Base-by-base conservation (phyloP, 1,140 invertebrate species). In the Mylabris phalerata region DNA sequence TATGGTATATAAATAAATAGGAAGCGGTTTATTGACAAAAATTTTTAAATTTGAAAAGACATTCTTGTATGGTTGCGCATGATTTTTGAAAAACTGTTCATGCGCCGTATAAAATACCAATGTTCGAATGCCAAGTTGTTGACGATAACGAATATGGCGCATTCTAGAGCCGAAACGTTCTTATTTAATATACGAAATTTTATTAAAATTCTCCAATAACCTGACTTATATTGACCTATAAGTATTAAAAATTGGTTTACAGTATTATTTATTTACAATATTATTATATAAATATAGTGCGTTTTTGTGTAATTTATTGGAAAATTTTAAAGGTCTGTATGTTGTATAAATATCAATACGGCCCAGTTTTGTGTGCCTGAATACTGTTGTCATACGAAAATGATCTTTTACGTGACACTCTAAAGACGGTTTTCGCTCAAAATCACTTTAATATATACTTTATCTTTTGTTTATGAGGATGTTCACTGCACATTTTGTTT, bases 391-490 rank as follows among this genome's bases (percentile, higher is more conserved):
- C 61, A 42, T 52, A 63, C 66, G 64, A 69, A 63, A 61, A 51
- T 68, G 62, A 63, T 60, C 69, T 64, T 65, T 69, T 66, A 51
- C 48, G 64, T 56, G 40, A 39, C 55, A 59, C 62, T 41, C 25
- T 69, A 69, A 65, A 66, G 63, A 62, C 67, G 59, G 46, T 67
- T 68, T 67, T 70, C 65, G 68, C 64, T 49, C 62, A 56, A 45
- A 57, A 10, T 32, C 39, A 9, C 47, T 59, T 47, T 52, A 48
- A 55, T 61, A 46, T 62, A 62, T 52, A 49, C 62, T 49, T 25
- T 55, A 40, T 40, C 19, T 19, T 19, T 19, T 19, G 19, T 19
- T 19, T 19, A 19, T 19, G 19, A 19, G 19, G 32, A 5, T 32
- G 32, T 5, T 32, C 32, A 32, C 32, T 7, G 32, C 32, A 32